Base-by-base conservation (phyloP, 2,888 invertebrate genomes). In the Callinectes sapidus region DNA sequence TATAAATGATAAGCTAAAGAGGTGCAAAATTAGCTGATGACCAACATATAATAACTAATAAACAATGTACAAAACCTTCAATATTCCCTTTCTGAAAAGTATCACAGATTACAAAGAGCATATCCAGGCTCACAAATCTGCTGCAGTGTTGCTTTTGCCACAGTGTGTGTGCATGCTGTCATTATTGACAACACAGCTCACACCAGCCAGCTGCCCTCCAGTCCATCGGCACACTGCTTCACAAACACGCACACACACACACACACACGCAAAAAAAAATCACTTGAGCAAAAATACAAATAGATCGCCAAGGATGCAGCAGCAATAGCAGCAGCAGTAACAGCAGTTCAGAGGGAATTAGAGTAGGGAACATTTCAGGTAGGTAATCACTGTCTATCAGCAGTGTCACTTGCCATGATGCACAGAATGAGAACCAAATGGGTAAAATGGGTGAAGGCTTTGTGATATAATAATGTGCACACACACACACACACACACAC, bases 401-500 rank as follows among this genome's bases (percentile, higher is more conserved):
- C n/a, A 71, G 66, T n/a, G 66, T 71, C n/a, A 71, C 23, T 66
- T 71, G 71, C 23, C 71, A 28, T 23, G n/a, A 71, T 71, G 71
- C 71, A 71, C 71, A n/a, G n/a, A 71, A 5, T 23, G n/a, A 71
- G 71, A 71, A 71, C n/a, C 10, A 10, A 71, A 2, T 18, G 71
- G 71, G 39, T 39, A 39, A 39, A 39, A 28, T n/a, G n/a, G 2
- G 71, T 71, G 71, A 71, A 71, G 71, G 71, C n/a, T 28, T 8
- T 10, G 5, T 71, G 71, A 71, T 71, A 71, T 28, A 23, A 71
- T 23, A 5, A 39, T 39, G 5, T 39, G 8, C 77, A 77, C 8
- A 77, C 77, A 77, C 32, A 77, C 77, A 77, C 32, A 77, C 77
- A 77, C 32, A 77, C 77, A 81, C 32, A 81, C 32, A 81, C 32